Evolutionary conservation across 2,797 vertebrate genomes (phyloP).

Genomic region (Microctenopoma steveboyesi): DNA sequence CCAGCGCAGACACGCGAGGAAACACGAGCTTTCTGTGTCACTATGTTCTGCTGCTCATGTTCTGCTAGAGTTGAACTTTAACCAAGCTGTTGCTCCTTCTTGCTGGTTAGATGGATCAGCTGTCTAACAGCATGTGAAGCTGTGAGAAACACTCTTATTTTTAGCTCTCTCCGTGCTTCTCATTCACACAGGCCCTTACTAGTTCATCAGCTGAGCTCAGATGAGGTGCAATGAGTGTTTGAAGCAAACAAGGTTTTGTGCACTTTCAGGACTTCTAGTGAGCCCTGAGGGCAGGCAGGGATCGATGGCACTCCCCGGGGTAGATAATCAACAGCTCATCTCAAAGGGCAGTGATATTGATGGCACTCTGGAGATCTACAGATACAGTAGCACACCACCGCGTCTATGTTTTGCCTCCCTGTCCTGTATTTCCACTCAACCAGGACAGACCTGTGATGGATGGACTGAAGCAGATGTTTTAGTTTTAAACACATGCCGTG

Average conservation of each 20-base stretch:
- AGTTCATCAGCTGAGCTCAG: constrained; percentile 47
- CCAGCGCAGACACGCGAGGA: not conserved
- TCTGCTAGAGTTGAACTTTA: not conserved
- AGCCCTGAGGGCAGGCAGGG: constrained; percentile 45
- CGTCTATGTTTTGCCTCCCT: not conserved
- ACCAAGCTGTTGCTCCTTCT: not conserved
- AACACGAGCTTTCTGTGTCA: not conserved
- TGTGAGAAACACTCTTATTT: not conserved
- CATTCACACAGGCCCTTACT: constrained; percentile 29
- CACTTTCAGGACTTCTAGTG: constrained; percentile 53
- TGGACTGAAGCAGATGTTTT: not conserved
- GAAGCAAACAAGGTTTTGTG: constrained; percentile 63
- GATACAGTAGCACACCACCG: constrained; percentile 8
- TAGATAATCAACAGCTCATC: constrained; percentile 70
- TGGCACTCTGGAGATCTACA: constrained; percentile 29
- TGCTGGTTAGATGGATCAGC: not conserved
- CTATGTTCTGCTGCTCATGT: not conserved
- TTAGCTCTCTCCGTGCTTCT: constrained; percentile 9
- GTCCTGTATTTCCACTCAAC: not conserved
- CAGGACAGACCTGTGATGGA: not conserved
- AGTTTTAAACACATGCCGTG: not conserved
- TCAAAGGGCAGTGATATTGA: constrained; percentile 51
- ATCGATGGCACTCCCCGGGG: constrained; percentile 62
- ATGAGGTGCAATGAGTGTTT: constrained; percentile 60
- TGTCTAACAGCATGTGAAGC: not conserved